Conservation (phyloP, 2,113 vertebrate genomes). For the Carassius gibelio region DNA sequence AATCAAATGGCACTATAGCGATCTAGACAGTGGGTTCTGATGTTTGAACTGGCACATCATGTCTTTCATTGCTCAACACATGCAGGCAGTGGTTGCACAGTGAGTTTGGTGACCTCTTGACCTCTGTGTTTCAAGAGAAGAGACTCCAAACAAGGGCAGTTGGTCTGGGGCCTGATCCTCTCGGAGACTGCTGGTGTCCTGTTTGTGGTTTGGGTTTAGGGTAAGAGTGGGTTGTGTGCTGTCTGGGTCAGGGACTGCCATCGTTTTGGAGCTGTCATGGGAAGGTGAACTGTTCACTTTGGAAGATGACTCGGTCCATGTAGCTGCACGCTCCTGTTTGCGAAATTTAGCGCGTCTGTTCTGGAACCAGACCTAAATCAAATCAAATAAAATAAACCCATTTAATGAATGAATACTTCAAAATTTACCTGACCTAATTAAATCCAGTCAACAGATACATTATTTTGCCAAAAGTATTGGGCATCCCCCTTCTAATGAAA, state of each 20-base stretch:
- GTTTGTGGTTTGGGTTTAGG: constrained; percentile 76
- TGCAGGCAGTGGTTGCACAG: background rate
- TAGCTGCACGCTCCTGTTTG: constrained; percentile 90
- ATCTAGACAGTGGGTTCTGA: background rate
- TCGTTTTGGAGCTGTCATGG: constrained; percentile 89
- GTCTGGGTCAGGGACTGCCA: constrained; percentile 88
- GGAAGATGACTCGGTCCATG: constrained; percentile 82
- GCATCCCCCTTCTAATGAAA: too few species aligned
- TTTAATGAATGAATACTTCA: background rate
- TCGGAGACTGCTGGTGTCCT: constrained; percentile 73
- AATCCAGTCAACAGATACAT: background rate
- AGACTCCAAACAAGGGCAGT: constrained; percentile 56
- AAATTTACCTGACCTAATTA: background rate
- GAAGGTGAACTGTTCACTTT: constrained; percentile 83
- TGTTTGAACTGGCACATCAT: background rate
- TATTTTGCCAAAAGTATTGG: too few species aligned
- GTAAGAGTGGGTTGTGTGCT: constrained; percentile 87
- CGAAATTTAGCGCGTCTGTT: constrained; percentile 94
- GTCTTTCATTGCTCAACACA: background rate
- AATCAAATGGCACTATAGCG: background rate
- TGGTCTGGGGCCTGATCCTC: constrained; percentile 71
- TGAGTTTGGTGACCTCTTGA: constrained; percentile 1
- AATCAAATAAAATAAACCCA: background rate
- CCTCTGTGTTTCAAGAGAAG: background rate
- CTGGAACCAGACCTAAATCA: constrained; percentile 91